These are phyloP conservation scores for Cosmia pyralina DNA, from an alignment of 2,888 invertebrate species.

Conservation along the genomic window DNA sequence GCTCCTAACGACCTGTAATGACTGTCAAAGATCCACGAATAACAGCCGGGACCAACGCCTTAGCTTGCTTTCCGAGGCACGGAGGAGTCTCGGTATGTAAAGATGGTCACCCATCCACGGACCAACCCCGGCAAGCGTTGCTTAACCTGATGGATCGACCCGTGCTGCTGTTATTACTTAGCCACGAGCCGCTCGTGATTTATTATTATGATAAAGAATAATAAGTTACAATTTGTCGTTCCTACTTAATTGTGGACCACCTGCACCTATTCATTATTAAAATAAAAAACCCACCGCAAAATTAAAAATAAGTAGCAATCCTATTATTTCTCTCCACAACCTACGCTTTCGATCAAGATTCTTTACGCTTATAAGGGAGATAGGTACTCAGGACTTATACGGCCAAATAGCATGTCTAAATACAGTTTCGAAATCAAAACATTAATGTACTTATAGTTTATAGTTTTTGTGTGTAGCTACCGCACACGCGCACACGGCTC, in stretches of 20 bases:
- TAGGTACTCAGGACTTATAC: constrained; percentile 43
- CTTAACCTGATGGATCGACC: too few species aligned
- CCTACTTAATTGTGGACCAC: constrained; percentile 11
- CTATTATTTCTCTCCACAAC: constrained; percentile 24
- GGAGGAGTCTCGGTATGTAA: too few species aligned
- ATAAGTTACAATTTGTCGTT: neutral
- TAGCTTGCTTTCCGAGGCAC: too few species aligned
- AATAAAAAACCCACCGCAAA: constrained; percentile 1
- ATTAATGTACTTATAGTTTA: constrained; percentile 58
- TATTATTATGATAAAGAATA: too few species aligned
- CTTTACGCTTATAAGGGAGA: constrained; percentile 39
- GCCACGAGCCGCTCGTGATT: too few species aligned
- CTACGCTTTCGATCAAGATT: constrained; percentile 47
- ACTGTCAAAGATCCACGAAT: too few species aligned
- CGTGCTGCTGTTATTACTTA: too few species aligned
- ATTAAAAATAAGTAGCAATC: constrained; percentile 22
- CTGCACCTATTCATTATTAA: neutral
- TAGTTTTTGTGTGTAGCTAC: constrained; percentile 73
- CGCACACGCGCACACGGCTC: constrained; percentile 73
- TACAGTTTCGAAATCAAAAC: constrained; percentile 60
- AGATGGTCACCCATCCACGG: too few species aligned
- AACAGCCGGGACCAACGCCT: too few species aligned
- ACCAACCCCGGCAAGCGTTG: too few species aligned
- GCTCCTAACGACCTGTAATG: too few species aligned
- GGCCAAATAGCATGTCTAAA: constrained; percentile 61